Evolutionary conservation across 1,140 invertebrate genomes (phyloP), one percentile per base, ranked within the genome.

Genomic region (Caenorhabditis remanei): DNA sequence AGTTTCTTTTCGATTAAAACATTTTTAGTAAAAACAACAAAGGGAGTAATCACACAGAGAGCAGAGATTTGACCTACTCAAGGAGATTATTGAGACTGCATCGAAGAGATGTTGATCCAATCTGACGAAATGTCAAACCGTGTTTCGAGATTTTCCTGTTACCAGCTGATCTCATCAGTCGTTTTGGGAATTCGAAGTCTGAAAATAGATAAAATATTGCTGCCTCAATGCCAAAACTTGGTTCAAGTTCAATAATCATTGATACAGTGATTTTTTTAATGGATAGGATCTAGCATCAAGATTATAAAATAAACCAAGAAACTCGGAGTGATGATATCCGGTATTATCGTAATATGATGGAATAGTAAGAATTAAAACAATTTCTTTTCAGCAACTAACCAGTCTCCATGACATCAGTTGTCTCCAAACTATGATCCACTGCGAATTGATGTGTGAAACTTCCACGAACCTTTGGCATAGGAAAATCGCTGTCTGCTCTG

Each of bases 381-480:
- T 0, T 32, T 41, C 71, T 79, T n/a, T 6, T 14, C 71, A 48
- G 8, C 3, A 6, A 32, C 56, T 43, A 4, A 63, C 83, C 83
- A 19, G 84, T 40, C 3, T 88, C 87, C 6, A 61, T 58, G 11
- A 58, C 61, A 61, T 88, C 87, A 3, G 67, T 88, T 11, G 86
- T 71, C n/a, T 88, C 87, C 41, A 65, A 63, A n/a, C 50, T 82
- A 24, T 89, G 67, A 93, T 89, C 93, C 90, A 95, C 95, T 2
- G 98, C 96, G 93, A 99, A 99, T 92, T 98, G 97, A 41, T 97
- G 95, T 96, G 99, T 99, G 93, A 99, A 99, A 93, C 97, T 99
- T 93, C 99, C 98, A 32, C 98, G 94, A 0, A 99, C 96, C 93
- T 99, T 99, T 24, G 98, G 97, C 41, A 99, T 94, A 92, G 95